Conservation (phyloP, 1,140 invertebrate genomes). For the Mactra quadrangularis region DNA sequence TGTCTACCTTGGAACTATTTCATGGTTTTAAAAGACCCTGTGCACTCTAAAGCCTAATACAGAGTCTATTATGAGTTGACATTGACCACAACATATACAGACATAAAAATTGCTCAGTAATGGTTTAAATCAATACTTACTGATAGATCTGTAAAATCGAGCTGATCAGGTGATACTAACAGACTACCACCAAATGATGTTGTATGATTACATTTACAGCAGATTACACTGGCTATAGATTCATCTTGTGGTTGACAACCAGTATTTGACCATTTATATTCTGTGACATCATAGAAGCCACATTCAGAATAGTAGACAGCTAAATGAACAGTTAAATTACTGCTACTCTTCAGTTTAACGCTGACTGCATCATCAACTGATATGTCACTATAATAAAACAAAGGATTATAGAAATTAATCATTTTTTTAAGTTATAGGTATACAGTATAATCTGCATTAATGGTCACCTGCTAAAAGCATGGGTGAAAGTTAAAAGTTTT, state of each 20-base stretch:
- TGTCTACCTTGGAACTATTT: no score
- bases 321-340: constrained; percentile 66
- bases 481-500: no score
- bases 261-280: constrained; percentile 63
- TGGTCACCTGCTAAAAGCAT: no score
- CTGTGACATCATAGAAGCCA: constrained; percentile 69
- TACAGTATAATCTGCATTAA: no score
- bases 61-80: no score
- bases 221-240: constrained; percentile 66
- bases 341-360: constrained; percentile 60
- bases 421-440: no score
- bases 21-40: no score
- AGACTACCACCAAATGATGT: constrained; percentile 79
- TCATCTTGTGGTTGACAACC: constrained; percentile 71
- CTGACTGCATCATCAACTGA: constrained; percentile 36
- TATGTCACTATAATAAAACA: constrained; percentile 58
- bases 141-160: constrained; percentile 75
- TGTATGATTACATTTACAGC: constrained; percentile 77
- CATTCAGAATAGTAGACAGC: constrained; percentile 71
- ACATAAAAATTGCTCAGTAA: no score
- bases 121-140: no score
- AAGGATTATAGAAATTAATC: no score
- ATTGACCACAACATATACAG: no score
- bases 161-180: constrained; percentile 72
- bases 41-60: no score